Evolutionary conservation across 35 echinoderm and acorn worm genomes (phyloP).

Genomic region (Heliocidaris tuberculata): DNA sequence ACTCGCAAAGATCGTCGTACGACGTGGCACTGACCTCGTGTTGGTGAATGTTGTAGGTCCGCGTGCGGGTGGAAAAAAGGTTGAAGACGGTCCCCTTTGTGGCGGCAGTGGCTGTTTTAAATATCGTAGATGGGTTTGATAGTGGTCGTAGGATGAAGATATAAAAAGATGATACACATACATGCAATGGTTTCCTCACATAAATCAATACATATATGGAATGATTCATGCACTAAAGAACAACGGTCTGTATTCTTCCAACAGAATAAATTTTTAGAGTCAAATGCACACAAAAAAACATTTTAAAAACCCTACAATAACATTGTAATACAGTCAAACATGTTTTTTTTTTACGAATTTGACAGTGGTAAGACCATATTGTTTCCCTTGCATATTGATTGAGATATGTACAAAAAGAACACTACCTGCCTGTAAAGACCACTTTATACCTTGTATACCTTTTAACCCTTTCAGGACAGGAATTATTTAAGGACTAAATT

Average conservation of each 20-base stretch:
- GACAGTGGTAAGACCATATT: no score
- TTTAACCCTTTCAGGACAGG: no score
- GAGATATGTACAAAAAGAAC: no score
- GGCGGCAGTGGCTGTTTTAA: not conserved
- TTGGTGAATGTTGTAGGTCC: not conserved
- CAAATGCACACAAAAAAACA: no score
- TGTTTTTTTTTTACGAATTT: no score
- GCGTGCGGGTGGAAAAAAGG: not conserved
- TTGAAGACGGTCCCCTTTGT: not conserved
- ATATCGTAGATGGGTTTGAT: not conserved
- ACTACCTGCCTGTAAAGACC: no score
- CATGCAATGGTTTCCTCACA: not conserved
- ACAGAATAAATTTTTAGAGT: not conserved
- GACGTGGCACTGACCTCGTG: constrained; percentile 30
- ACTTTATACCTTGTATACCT: no score
- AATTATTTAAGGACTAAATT: no score
- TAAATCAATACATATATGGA: not conserved
- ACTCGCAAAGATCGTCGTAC: not conserved
- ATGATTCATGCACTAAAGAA: not conserved
- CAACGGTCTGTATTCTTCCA: not conserved
- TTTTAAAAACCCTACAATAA: no score
- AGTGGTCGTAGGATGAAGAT: not conserved
- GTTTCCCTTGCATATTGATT: no score
- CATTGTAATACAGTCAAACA: no score
- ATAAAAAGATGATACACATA: not conserved